A percentile compares a stretch with the other conserved stretches of the same genome.
Conservation (phyloP, 2,113 vertebrate genomes). For the Bufo gargarizans region DNA sequence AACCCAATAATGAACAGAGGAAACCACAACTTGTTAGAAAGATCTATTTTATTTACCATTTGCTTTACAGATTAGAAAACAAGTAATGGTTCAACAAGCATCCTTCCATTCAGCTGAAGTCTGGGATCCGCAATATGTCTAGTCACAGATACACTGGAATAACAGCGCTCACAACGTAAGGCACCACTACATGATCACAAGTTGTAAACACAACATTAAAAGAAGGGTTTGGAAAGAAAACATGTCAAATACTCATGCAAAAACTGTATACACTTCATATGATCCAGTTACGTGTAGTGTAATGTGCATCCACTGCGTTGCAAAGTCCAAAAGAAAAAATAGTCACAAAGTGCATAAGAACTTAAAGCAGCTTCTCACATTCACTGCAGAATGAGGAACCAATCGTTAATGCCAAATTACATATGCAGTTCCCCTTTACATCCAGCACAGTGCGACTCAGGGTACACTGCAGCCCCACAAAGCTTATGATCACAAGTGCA, state of each 20-base stretch:
- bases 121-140: slow-evolving; percentile 64
- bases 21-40: slow-evolving; percentile 71
- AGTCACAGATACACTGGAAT: slow-evolving; percentile 70
- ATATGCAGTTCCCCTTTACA: background rate
- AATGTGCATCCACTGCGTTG: slow-evolving; percentile 64
- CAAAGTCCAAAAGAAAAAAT: slow-evolving; percentile 69
- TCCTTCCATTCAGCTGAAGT: slow-evolving; percentile 68
- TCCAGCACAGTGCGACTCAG: background rate
- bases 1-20: background rate
- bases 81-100: slow-evolving; percentile 78
- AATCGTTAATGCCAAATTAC: background rate
- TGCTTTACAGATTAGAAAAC: slow-evolving; percentile 84
- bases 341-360: slow-evolving; percentile 70
- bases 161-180: slow-evolving; percentile 79
- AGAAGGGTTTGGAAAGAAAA: slow-evolving; percentile 64
- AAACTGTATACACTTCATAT: slow-evolving; percentile 66
- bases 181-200: slow-evolving; percentile 83
- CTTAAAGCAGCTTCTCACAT: slow-evolving; percentile 50
- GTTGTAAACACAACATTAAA: slow-evolving; percentile 71
- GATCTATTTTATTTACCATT: slow-evolving; percentile 82
- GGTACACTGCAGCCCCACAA: background rate
- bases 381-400: background rate
- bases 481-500: too few relatives aligned
- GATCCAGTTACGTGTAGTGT: slow-evolving; percentile 71
- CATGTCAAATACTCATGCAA: slow-evolving; percentile 76